Evolutionary conservation across 2,113 vertebrate species (phyloP).

Genomic region (Cranoglanis bouderius): DNA sequence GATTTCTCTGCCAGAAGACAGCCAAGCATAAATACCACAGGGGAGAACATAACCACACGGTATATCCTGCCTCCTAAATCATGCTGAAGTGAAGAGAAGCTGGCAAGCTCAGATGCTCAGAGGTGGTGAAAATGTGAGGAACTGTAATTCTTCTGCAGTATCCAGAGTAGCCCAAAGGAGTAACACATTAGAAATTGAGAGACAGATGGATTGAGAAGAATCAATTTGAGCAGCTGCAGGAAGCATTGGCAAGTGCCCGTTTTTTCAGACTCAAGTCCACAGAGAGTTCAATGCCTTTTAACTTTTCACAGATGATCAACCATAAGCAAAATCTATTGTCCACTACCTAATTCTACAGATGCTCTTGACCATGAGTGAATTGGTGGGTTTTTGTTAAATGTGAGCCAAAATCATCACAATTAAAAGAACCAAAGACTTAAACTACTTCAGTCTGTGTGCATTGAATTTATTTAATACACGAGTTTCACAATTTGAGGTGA

Average conservation of each 20-base stretch:
- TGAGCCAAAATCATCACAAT: no score
- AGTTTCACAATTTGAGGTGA: no score
- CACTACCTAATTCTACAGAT: no score
- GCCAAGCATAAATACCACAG: no score
- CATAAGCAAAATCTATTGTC: background rate
- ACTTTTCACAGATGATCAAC: background rate
- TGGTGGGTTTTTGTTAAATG: no score
- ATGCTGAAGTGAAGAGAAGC: background rate
- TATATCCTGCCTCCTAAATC: background rate
- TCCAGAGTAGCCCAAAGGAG: background rate
- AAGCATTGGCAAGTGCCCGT: background rate
- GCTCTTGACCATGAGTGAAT: no score
- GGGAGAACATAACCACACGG: background rate
- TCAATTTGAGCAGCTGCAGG: conserved; percentile 1
- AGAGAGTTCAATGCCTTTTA: background rate
- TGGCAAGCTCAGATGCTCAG: background rate
- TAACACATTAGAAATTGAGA: background rate
- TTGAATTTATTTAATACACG: no score
- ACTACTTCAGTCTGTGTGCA: no score
- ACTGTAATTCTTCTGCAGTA: background rate
- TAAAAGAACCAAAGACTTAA: no score
- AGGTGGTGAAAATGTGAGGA: background rate
- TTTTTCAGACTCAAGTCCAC: background rate
- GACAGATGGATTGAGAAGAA: background rate
- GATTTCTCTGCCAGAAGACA: background rate